These are phyloP conservation scores for Peribatodes rhomboidaria DNA, from an alignment of 2,888 invertebrate species.

Conservation along the genomic window DNA sequence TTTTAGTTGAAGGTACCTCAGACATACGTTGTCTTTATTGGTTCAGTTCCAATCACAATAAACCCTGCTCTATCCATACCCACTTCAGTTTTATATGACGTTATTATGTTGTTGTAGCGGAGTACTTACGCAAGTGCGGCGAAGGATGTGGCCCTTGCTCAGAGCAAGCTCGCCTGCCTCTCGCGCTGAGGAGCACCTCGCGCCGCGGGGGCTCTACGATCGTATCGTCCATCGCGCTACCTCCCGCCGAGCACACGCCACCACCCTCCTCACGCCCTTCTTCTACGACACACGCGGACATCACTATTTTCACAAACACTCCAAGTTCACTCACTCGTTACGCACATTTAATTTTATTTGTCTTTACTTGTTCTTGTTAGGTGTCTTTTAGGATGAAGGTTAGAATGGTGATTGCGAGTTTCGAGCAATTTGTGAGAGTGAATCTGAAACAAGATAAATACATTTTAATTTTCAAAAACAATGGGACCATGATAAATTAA, in stretches of 20 bases:
- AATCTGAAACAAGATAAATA: conserved; percentile 44
- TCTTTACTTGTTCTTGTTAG: conserved; percentile 15
- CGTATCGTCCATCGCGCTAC: conserved; percentile 56
- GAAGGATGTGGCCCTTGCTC: conserved; percentile 91
- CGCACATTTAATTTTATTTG: conserved; percentile 30
- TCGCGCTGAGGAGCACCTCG: conserved; percentile 84
- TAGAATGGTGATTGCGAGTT: conserved; percentile 26
- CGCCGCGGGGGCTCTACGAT: conserved; percentile 79
- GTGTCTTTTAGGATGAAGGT: conserved; percentile 18
- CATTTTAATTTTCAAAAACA: background rate
- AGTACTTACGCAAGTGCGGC: conserved; percentile 75
- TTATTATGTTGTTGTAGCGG: background rate
- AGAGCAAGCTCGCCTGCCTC: conserved; percentile 88
- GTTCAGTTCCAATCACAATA: too few species aligned
- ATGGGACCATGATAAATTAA: background rate
- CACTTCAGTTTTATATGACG: background rate
- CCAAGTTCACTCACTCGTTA: conserved; percentile 28
- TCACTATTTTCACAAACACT: conserved; percentile 60
- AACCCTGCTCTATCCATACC: background rate
- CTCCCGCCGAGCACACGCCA: conserved; percentile 58
- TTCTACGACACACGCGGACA: conserved; percentile 81
- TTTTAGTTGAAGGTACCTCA: too few species aligned
- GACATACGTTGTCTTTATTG: too few species aligned
- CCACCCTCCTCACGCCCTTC: conserved; percentile 77
- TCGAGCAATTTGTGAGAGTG: conserved; percentile 21